Base-by-base conservation (phyloP, 2,888 invertebrate genomes). In the Scaptomyza polygonia region DNA sequence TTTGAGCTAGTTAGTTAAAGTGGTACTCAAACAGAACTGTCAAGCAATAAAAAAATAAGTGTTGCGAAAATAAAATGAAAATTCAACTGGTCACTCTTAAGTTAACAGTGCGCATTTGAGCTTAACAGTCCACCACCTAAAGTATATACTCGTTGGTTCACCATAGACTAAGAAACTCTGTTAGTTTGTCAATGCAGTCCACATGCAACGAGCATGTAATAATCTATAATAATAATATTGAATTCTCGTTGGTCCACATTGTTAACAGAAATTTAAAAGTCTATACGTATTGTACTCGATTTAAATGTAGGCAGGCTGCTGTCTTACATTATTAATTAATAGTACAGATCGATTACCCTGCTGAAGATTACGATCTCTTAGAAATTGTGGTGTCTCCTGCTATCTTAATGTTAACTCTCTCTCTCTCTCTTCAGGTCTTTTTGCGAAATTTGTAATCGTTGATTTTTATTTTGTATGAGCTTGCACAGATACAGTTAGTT, bases 401-500 rank as follows among this genome's bases (percentile, higher is more conserved):
- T 21, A 57, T n/a, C 21, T 12, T 2, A 44, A 30, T 62, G 65
- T 55, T 72, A 52, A n/a, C 27, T 52, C 8, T 36, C 9, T n/a
- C 11, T 53, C 39, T 30, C 48, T 30, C 8, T 43, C 9, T 34
- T 27, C 14, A 30, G 21, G 25, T 25, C 25, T 32, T 27, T 8
- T 16, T 36, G 14, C n/a, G 3, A 12, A 12, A 54, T 32, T 36
- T 18, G 27, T 40, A 64, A 51, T 66, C 40, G 40, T 53, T 53
- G 57, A 39, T 27, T 42, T 52, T 42, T 6, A 25, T 52, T 34
- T 29, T 69, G 48, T 42, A 52, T 42, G 57, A 34, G 57, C 25
- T 53, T 43, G 18, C 54, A 55, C 48, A 58, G 58, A 70, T 58
- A 70, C 64, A 70, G 70, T 65, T 70, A 74, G 75, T 74, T 74